Evolutionary conservation across 2,797 vertebrate genomes (phyloP), one percentile per base, ranked within the genome.

Genomic region (Enteromius viviparus): DNA sequence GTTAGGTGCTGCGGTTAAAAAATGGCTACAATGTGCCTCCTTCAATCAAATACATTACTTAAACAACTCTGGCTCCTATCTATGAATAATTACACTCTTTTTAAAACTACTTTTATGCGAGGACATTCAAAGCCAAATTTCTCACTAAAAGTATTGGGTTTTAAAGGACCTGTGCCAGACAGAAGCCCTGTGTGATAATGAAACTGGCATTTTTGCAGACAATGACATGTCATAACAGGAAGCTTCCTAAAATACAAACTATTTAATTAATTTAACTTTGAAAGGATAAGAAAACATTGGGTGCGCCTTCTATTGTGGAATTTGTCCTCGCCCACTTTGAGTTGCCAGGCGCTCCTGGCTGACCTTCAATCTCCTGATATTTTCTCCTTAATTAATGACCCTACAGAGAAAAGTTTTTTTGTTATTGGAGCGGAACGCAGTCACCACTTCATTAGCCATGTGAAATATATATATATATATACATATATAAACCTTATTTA

Each of bases 181-280:
- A 4, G n/a, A 76, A 69, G 23, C 6, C n/a, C 11, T 37, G 14
- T 47, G 17, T 62, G 47, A 14, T 49, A 69, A 21, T 58, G 70
- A 37, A 34, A 51, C 19, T 34, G 29, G 64, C 34, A 69, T 80
- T 60, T 80, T 37, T 71, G 32, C 45, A 26, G 82, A 80, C 82
- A 77, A 70, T 79, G 19, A 49, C 69, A 77, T 58, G 5, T 11
- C 78, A 78, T 37, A 82, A 78, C 78, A 71, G 45, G 82, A 79
- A 77, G 49, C 69, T 78, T 82, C 12, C 15, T 21, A 79, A 83
- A 79, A 80, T 69, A 2, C 34, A 15, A 78, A 84, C 79, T 65
- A 81, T 85, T 82, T 84, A 49, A 84, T 75, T 69, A 14, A 84
- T 42, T 55, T 64, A 23, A 26, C 68, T 19, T 62, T 49, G 17